Percentiles rank a stretch among this genome's conserved stretches.
phyloP scores from a whole-genome alignment of 2,797 vertebrate genomes.

The Astyanax mexicanus region DNA sequence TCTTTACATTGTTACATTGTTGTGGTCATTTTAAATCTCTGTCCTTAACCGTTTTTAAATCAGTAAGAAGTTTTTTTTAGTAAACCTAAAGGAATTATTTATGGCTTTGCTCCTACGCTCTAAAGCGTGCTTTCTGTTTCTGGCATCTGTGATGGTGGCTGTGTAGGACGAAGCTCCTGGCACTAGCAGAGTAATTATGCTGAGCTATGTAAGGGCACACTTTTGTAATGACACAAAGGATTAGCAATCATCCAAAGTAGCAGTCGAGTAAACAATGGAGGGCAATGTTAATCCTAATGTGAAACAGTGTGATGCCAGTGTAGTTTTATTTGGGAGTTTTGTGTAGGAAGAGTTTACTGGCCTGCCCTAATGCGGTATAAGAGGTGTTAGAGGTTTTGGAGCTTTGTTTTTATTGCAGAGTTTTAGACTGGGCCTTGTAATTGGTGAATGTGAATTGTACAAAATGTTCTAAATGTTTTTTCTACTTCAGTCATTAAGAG shows the following conservation, averaged over 20 bases:
- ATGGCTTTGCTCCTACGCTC: too few relatives aligned
- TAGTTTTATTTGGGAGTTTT: constrained; percentile 8
- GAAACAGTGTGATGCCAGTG: constrained; percentile 33
- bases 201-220: constrained; percentile 41
- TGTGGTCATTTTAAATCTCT: neutral
- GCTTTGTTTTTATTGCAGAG: neutral
- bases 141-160: neutral
- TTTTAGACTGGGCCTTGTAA: neutral
- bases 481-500: too few relatives aligned
- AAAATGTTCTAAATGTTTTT: too few relatives aligned
- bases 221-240: constrained; percentile 52
- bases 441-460: too few relatives aligned
- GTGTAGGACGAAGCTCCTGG: neutral
- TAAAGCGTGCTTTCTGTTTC: neutral
- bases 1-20: neutral
- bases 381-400: constrained; percentile 21
- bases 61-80: too few relatives aligned
- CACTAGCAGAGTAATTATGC: constrained; percentile 51
- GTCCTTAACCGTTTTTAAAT: neutral
- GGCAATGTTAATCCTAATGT: constrained; percentile 50
- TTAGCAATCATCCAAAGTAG: constrained; percentile 47
- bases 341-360: neutral
- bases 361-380: constrained; percentile 10
- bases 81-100: too few relatives aligned
- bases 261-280: constrained; percentile 54